Conservation (phyloP, 2,888 invertebrate species). For the Lasioglossum figueresi region DNA sequence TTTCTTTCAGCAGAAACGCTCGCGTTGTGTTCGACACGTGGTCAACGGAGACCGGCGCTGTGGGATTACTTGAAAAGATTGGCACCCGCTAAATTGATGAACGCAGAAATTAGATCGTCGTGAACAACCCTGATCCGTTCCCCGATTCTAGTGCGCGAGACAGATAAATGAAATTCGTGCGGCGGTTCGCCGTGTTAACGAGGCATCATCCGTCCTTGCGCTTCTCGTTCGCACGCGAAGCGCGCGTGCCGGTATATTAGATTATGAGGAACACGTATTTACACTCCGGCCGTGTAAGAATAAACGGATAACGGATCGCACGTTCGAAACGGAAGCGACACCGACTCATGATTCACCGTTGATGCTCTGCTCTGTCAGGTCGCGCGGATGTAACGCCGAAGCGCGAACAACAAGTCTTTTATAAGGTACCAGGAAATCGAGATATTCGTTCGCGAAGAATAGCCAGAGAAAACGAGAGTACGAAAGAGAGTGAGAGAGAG, state of each 20-base stretch:
- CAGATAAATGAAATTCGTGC: not conserved
- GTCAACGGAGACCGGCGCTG: not conserved
- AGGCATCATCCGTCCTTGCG: not conserved
- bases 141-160: not conserved
- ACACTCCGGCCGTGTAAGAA: constrained; percentile 33
- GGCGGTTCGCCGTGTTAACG: not conserved
- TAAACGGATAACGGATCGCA: constrained; percentile 52
- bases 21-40: not conserved
- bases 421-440: not conserved
- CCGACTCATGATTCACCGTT: constrained; percentile 10
- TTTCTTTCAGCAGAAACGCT: too few species aligned
- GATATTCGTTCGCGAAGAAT: not conserved
- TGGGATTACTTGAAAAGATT: not conserved
- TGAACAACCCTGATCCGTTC: not conserved
- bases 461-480: not conserved
- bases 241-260: not conserved
- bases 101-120: not conserved
- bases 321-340: constrained; percentile 37
- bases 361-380: constrained; percentile 13
- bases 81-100: too few species aligned
- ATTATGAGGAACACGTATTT: constrained; percentile 49
- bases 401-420: not conserved
- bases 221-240: not conserved
- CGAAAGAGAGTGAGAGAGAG: not conserved
- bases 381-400: constrained; percentile 3